Evolutionary conservation across 2,888 invertebrate genomes (phyloP).

Genomic region (Cinara cedri): DNA sequence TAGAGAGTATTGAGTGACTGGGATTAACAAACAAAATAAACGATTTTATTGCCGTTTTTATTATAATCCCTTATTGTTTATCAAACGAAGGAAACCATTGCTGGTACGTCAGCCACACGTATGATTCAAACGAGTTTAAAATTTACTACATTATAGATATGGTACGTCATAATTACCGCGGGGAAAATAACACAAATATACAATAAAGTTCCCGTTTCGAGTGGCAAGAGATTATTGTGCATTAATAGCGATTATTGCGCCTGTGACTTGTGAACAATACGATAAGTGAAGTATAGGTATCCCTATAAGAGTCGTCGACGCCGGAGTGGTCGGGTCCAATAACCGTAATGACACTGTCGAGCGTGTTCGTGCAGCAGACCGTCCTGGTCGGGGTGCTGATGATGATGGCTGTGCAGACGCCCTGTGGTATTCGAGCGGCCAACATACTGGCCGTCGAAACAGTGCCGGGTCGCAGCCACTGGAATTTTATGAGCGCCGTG

Average conservation of each 20-base stretch:
- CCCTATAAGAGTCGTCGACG: not conserved
- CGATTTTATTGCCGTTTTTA: too few species aligned
- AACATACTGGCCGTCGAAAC: conserved; percentile 38
- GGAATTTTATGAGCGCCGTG: conserved; percentile 47
- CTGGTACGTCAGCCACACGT: not conserved
- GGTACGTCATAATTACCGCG: not conserved
- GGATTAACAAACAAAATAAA: not conserved
- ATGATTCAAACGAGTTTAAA: not conserved
- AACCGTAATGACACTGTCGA: not conserved
- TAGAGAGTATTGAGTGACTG: conserved; percentile 22
- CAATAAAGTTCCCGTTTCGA: too few species aligned
- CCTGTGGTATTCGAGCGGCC: not conserved
- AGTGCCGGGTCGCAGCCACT: conserved; percentile 45
- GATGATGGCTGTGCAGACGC: not conserved
- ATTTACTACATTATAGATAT: too few species aligned
- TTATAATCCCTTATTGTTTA: too few species aligned
- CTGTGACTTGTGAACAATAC: too few species aligned
- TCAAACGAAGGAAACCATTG: too few species aligned
- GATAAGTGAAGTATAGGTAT: too few species aligned
- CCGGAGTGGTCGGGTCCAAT: not conserved
- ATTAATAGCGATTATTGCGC: not conserved
- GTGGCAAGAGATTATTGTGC: not conserved
- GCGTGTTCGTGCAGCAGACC: not conserved
- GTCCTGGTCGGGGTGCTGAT: not conserved
- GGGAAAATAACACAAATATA: too few species aligned